These are phyloP conservation scores for Oncorhynchus gorbuscha DNA, from an alignment of 2,113 vertebrate species.

Conservation along the genomic window DNA sequence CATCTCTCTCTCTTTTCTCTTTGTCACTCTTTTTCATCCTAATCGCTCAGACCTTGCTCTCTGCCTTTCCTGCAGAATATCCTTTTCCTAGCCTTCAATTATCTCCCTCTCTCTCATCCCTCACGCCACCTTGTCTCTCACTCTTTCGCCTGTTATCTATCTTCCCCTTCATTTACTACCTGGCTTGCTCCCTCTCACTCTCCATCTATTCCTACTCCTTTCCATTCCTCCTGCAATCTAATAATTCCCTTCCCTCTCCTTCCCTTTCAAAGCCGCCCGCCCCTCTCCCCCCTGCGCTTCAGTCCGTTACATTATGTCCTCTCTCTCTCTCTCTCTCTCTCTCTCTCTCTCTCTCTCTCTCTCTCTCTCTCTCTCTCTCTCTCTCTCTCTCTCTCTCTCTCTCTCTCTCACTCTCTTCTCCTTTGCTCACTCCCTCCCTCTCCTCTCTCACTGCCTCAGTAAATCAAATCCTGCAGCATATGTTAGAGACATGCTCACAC, in stretches of 20 bases:
- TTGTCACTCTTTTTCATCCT: conserved; percentile 2
- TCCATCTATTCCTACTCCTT: conserved; percentile 3
- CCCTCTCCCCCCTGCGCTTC: background rate
- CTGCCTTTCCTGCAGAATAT: conserved; percentile 20
- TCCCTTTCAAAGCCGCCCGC: background rate
- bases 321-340: background rate
- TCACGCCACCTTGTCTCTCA: background rate
- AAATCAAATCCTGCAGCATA: conserved; percentile 61
- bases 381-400: conserved; percentile 17
- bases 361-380: background rate
- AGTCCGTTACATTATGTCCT: background rate
- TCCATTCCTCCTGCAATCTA: conserved; percentile 6
- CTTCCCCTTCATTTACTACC: background rate
- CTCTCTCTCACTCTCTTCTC: background rate
- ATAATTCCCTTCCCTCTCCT: conserved; percentile 46
- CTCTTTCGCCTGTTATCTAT: background rate
- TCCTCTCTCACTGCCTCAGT: conserved; percentile 5
- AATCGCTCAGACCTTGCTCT: conserved; percentile 1
- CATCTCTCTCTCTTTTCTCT: background rate
- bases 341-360: conserved; percentile 2
- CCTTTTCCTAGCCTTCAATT: background rate
- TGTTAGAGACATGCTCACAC: conserved; percentile 51
- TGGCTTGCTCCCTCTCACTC: background rate
- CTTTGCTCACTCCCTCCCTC: background rate
- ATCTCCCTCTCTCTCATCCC: background rate